Conservation (phyloP, 2,888 invertebrate species). For the Spilarctia lutea region DNA sequence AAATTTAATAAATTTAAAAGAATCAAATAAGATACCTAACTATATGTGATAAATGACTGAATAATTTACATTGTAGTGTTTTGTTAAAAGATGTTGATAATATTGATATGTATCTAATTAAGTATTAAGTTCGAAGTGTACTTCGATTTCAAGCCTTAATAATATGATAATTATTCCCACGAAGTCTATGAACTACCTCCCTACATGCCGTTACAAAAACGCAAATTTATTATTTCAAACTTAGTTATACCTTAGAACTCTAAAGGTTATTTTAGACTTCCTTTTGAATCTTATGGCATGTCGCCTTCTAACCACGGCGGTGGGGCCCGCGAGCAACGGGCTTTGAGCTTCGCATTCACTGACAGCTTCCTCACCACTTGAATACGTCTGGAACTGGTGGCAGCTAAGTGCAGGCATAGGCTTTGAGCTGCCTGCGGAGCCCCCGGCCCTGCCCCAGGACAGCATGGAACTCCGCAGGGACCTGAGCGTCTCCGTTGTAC, state of each 20-base stretch:
- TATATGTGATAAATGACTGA: neutral
- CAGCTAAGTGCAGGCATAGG: constrained; percentile 57
- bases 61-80: neutral
- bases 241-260: constrained; percentile 70
- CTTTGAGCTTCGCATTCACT: constrained; percentile 69
- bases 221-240: constrained; percentile 13
- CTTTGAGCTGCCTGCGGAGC: constrained; percentile 67
- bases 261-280: constrained; percentile 79
- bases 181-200: neutral
- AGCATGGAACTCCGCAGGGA: constrained; percentile 83
- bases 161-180: neutral
- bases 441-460: constrained; percentile 74
- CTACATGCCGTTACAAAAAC: neutral
- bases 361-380: constrained; percentile 62
- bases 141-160: neutral
- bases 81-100: neutral
- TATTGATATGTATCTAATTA: too few relatives aligned
- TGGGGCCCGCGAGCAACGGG: constrained; percentile 77
- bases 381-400: constrained; percentile 47
- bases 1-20: too few relatives aligned
- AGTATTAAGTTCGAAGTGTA: neutral
- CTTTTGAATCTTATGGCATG: constrained; percentile 81
- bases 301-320: constrained; percentile 79
- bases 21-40: neutral
- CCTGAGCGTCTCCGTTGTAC: constrained; percentile 85